phyloP scores from a whole-genome alignment of 2,113 vertebrate species.

The Salminus brasiliensis region DNA sequence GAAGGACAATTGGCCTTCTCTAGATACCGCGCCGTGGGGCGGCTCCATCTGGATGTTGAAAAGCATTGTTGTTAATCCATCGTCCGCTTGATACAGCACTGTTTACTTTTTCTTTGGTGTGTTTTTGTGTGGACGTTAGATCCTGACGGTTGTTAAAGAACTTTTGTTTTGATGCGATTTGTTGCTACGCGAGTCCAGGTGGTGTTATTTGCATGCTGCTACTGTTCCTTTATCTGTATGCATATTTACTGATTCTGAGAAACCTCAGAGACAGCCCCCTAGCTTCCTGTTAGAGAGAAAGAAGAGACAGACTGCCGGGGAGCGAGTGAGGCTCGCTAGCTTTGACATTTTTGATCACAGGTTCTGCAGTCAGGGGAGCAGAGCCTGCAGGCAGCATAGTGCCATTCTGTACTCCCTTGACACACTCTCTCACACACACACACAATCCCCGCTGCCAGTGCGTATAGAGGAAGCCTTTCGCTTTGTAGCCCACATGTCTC shows the following conservation, averaged over 20 bases:
- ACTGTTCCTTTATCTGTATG: not conserved
- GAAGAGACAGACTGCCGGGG: not conserved
- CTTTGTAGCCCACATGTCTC: not conserved
- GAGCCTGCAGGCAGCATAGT: not conserved
- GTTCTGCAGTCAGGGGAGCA: not conserved
- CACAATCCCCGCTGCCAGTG: not conserved
- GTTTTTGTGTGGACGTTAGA: not conserved
- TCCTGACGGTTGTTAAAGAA: not conserved
- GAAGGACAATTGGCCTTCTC: no score
- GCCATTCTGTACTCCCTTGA: not conserved
- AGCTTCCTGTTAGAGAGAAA: not conserved
- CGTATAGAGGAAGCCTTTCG: not conserved
- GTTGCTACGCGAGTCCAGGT: not conserved
- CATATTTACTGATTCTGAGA: not conserved
- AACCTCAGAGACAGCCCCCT: not conserved
- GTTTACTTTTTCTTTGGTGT: not conserved
- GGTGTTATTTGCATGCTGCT: not conserved
- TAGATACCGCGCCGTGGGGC: no score
- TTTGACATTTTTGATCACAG: constrained; percentile 4
- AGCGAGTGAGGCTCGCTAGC: not conserved
- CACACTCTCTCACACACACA: not conserved
- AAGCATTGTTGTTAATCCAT: not conserved
- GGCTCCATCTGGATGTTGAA: no score
- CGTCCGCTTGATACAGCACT: not conserved
- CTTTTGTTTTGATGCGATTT: not conserved